Percentiles rank a stretch among this genome's conserved stretches.
These are phyloP conservation scores for Xenus cinereus DNA, from an alignment of 2,113 vertebrate species.

Conservation along the genomic window DNA sequence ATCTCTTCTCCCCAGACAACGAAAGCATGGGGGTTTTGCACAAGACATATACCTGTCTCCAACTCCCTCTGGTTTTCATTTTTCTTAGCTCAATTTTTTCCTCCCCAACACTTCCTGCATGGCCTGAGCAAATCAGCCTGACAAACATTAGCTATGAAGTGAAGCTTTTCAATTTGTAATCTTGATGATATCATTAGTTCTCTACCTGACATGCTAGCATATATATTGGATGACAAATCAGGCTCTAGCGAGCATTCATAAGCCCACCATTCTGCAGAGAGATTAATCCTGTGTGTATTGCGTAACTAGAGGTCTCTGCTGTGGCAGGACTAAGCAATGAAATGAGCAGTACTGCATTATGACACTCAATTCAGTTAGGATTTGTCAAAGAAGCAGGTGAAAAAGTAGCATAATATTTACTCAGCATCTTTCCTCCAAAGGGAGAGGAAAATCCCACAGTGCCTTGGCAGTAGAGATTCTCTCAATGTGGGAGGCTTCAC, in stretches of 20 bases:
- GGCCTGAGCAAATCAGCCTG: background rate
- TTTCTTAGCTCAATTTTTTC: background rate
- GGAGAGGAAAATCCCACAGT: background rate
- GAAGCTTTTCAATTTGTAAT: background rate
- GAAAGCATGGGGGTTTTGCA: background rate
- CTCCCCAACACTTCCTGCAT: background rate
- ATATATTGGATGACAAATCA: background rate
- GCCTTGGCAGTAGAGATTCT: background rate
- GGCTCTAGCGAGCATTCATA: background rate
- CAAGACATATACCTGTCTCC: background rate
- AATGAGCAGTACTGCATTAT: background rate
- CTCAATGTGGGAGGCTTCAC: fast-evolving
- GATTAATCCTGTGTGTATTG: background rate
- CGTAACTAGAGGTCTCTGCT: background rate
- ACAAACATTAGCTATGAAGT: background rate
- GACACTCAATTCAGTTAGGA: background rate
- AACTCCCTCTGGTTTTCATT: background rate
- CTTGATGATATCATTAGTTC: background rate
- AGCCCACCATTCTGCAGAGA: background rate
- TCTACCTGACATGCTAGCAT: background rate
- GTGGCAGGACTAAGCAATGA: background rate
- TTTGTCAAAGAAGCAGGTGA: background rate
- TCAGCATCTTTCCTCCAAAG: background rate
- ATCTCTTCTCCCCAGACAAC: background rate
- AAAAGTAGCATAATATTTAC: background rate